A percentile compares a stretch with the other conserved stretches of the same genome.
Conservation (phyloP, 2,888 invertebrate species). For the Actias luna region DNA sequence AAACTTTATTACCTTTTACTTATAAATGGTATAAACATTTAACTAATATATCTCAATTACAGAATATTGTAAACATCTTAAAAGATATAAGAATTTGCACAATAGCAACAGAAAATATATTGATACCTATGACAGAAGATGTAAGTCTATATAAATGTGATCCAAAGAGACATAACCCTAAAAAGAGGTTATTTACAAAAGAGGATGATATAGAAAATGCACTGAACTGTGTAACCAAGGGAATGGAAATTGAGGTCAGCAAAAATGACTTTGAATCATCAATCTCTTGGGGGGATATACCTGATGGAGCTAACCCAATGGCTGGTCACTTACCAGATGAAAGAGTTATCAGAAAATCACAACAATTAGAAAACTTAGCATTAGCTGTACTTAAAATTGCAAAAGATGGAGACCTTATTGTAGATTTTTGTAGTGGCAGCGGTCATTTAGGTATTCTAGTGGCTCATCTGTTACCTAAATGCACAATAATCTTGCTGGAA, state of each 20-base stretch:
- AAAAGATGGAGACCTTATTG: slow-evolving; percentile 85
- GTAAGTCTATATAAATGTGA: slow-evolving; percentile 90
- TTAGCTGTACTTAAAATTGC: slow-evolving; percentile 88
- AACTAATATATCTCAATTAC: slow-evolving; percentile 42
- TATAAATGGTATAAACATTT: slow-evolving; percentile 83
- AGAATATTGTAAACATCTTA: slow-evolving; percentile 33
- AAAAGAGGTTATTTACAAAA: slow-evolving; percentile 87
- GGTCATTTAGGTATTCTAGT: slow-evolving; percentile 95
- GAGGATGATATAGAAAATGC: slow-evolving; percentile 88
- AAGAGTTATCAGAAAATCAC: slow-evolving; percentile 88
- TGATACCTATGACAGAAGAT: slow-evolving; percentile 76
- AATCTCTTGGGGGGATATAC: slow-evolving; percentile 87
- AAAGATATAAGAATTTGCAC: slow-evolving; percentile 30
- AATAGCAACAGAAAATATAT: slow-evolving; percentile 35
- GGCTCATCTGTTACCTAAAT: slow-evolving; percentile 89
- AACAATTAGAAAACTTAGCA: slow-evolving; percentile 93
- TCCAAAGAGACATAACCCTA: slow-evolving; percentile 88
- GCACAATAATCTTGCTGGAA: slow-evolving; percentile 91
- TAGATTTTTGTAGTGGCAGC: slow-evolving; percentile 97
- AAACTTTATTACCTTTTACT: slow-evolving; percentile 82
- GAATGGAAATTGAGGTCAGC: slow-evolving; percentile 64
- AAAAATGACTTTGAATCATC: slow-evolving; percentile 43
- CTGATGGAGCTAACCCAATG: slow-evolving; percentile 87
- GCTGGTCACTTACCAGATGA: slow-evolving; percentile 89
- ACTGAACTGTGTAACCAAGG: slow-evolving; percentile 63